phyloP scores from a whole-genome alignment of 2,797 vertebrate species.

The Lophotriccus pileatus region DNA sequence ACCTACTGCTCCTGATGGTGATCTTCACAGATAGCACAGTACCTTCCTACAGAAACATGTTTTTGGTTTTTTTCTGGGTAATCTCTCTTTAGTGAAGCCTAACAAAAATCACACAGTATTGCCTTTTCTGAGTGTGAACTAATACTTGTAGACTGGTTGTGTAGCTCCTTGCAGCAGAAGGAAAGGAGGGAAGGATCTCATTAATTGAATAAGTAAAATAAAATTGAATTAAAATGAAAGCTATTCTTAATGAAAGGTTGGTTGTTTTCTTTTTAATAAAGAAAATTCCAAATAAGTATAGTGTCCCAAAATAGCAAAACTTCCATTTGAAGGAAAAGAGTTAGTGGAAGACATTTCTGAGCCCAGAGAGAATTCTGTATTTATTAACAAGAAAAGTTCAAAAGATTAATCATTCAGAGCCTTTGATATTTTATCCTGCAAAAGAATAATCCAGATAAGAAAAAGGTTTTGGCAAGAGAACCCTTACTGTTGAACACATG shows the following conservation, averaged over 20 bases:
- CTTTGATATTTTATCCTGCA: slow-evolving; percentile 6
- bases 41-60: background rate
- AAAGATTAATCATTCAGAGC: background rate
- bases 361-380: background rate
- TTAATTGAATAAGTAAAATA: background rate
- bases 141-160: background rate
- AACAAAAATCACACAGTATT: background rate
- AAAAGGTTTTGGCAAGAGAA: background rate
- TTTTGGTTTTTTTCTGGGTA: background rate
- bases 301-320: background rate
- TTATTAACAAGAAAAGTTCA: slow-evolving; percentile 2
- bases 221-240: background rate
- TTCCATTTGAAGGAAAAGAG: background rate
- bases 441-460: background rate
- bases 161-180: background rate
- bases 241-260: background rate
- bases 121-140: background rate
- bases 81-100: background rate
- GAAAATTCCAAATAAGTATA: background rate
- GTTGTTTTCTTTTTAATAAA: background rate
- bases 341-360: background rate
- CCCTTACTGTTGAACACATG: background rate
- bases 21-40: background rate
- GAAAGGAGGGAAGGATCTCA: background rate
- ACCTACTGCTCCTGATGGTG: background rate